Percentiles rank a stretch among this genome's conserved stretches.
phyloP scores from a whole-genome alignment of 1,140 invertebrate species.

The silkworm (Bombyx mori) region ASM3026992v2 NC_085109.1:11139001-11139500 shows the following conservation, averaged over 20 bases:
- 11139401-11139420: constrained; percentile 58
- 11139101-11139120: no score
- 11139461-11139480: no score
- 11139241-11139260: constrained; percentile 24
- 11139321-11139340: constrained; percentile 62
- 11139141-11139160: no score
- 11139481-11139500: no score
- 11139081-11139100: no score
- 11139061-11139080: no score
- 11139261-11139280: constrained; percentile 61
- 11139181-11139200: no score
- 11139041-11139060: no score
- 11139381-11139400: constrained; percentile 37
- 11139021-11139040: no score
- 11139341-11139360: constrained; percentile 58
- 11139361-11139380: constrained; percentile 56
- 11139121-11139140: no score
- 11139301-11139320: constrained; percentile 54
- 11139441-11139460: constrained; percentile 1
- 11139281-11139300: constrained; percentile 71
- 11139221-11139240: constrained; percentile 11
- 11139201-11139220: not conserved
- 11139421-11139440: constrained; percentile 6
- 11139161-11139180: no score
- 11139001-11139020: no score